These are phyloP conservation scores for Apostichopus californicus DNA, from an alignment of 35 echinoderm and acorn worm species.

Conservation along the genomic window DNA sequence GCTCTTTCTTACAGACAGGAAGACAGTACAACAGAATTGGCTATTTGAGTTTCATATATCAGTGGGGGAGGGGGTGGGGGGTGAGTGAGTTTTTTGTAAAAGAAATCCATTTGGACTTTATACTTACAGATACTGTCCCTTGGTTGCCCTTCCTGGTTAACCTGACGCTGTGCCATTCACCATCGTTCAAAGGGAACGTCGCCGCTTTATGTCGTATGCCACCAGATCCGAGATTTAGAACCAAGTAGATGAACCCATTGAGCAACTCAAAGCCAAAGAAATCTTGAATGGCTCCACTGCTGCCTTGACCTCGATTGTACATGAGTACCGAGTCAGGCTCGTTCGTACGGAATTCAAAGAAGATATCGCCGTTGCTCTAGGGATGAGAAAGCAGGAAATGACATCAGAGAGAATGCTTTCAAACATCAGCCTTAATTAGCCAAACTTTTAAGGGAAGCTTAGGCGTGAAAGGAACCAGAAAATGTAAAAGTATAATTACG, in stretches of 20 bases:
- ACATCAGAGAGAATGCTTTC: neutral
- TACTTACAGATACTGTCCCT: conserved; percentile 32
- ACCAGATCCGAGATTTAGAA: conserved; percentile 91
- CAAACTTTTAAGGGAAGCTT: neutral
- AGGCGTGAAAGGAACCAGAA: neutral
- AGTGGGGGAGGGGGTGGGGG: neutral
- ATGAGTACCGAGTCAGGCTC: conserved; percentile 86
- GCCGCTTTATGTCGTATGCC: conserved; percentile 62
- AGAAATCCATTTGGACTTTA: neutral
- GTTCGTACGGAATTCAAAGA: conserved; percentile 89
- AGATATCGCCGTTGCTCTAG: conserved; percentile 64
- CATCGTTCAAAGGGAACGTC: conserved; percentile 68
- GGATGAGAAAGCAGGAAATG: neutral
- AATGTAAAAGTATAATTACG: neutral
- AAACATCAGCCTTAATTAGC: neutral
- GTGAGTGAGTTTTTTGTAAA: neutral
- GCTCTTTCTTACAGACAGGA: too few relatives aligned
- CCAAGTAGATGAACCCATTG: conserved; percentile 80
- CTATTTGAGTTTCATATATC: too few relatives aligned
- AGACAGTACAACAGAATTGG: too few relatives aligned
- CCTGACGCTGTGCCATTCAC: conserved; percentile 79
- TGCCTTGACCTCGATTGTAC: conserved; percentile 81
- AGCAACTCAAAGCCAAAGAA: conserved; percentile 96
- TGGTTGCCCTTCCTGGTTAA: conserved; percentile 47
- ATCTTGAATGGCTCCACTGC: conserved; percentile 10